A percentile compares a stretch with the other conserved stretches of the same genome.
Conservation (phyloP, 2,797 vertebrate genomes). For the Trematomus bernacchii region DNA sequence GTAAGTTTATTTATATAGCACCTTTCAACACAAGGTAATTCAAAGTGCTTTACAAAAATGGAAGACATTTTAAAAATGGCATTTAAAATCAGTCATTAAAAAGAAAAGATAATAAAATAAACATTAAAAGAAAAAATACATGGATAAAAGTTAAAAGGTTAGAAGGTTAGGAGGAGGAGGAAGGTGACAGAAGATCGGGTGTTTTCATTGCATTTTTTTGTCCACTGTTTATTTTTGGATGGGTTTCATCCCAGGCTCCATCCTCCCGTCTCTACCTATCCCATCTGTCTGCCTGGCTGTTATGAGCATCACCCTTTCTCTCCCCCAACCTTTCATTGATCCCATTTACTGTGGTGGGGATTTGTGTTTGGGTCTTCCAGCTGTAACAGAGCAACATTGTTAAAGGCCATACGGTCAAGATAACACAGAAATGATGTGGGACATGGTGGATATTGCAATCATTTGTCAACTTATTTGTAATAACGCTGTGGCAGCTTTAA, state of each 20-base stretch:
- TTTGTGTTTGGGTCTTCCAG: conserved; percentile 42
- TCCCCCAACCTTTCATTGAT: conserved; percentile 58
- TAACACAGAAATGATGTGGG: background rate
- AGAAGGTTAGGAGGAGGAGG: conserved; percentile 14
- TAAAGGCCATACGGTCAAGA: background rate
- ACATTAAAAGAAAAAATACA: no score
- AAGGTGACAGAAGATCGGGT: conserved; percentile 34
- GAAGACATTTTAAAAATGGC: no score
- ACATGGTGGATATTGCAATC: background rate
- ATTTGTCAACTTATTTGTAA: conserved; percentile 12
- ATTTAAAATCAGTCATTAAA: no score
- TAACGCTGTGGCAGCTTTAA: background rate
- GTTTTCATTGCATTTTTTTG: conserved; percentile 44
- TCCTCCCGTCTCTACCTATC: conserved; percentile 38
- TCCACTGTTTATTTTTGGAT: conserved; percentile 44
- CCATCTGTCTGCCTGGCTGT: conserved; percentile 48
- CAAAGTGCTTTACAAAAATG: no score
- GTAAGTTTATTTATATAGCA: no score
- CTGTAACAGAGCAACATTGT: conserved; percentile 24
- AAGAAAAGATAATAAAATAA: no score
- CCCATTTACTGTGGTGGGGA: conserved; percentile 34
- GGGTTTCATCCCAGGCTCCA: conserved; percentile 44
- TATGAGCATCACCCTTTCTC: conserved; percentile 33
- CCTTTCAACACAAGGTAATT: no score
- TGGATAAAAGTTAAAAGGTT: no score